phyloP scores from a whole-genome alignment of 1,140 invertebrate genomes.

The Acromyrmex echinatior region DNA sequence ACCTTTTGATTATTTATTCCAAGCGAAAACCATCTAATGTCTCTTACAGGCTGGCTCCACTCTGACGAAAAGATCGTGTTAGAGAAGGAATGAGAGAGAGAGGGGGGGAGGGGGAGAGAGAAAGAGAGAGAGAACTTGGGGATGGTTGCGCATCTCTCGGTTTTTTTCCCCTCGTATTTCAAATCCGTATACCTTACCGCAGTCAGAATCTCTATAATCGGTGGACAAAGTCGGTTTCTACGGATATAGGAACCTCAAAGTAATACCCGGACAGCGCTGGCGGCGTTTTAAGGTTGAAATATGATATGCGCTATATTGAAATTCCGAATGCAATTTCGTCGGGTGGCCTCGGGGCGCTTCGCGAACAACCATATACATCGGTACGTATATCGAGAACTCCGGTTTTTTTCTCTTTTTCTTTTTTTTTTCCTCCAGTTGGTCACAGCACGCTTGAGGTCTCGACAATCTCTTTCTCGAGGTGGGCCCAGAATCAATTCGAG shows the following conservation, averaged over 20 bases:
- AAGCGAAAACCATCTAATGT: slow-evolving; percentile 65
- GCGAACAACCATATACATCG: slow-evolving; percentile 12
- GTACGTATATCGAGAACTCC: slow-evolving; percentile 52
- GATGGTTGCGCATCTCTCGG: neutral
- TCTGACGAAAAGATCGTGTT: slow-evolving; percentile 34
- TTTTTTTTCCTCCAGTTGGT: neutral
- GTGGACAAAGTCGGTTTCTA: slow-evolving; percentile 64
- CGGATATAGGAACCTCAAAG: slow-evolving; percentile 65
- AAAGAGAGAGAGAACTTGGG: neutral
- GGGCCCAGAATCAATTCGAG: slow-evolving; percentile 35
- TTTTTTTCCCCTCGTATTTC: slow-evolving; percentile 12
- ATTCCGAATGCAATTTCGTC: slow-evolving; percentile 76
- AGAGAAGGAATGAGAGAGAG: neutral
- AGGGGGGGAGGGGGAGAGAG: no score
- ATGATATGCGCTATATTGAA: slow-evolving; percentile 78
- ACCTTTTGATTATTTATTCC: slow-evolving; percentile 74
- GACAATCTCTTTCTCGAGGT: neutral
- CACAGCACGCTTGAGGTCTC: neutral
- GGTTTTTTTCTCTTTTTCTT: neutral
- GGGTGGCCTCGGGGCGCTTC: slow-evolving; percentile 39
- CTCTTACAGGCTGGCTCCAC: slow-evolving; percentile 21
- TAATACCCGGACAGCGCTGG: slow-evolving; percentile 71
- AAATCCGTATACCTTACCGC: slow-evolving; percentile 41
- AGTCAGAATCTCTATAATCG: slow-evolving; percentile 73
- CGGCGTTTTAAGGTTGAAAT: slow-evolving; percentile 72